phyloP scores from a whole-genome alignment of 1,140 invertebrate species.

The Palaemon carinicauda region DNA sequence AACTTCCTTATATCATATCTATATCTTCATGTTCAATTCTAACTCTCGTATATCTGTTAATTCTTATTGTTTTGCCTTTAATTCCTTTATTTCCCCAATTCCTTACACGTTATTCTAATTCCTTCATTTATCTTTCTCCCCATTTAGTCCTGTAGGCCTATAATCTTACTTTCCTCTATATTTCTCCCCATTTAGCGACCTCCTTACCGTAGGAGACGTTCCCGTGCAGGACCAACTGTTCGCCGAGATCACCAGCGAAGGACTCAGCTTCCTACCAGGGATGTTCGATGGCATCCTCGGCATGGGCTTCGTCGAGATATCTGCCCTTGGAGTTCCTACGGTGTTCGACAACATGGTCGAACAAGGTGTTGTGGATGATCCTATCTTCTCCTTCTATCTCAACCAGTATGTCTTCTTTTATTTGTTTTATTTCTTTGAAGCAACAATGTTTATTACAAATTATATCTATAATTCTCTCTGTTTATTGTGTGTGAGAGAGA shows the following conservation, averaged over 20 bases:
- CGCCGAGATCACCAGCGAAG: constrained; percentile 73
- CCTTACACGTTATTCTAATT: constrained; percentile 64
- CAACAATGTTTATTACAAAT: no score
- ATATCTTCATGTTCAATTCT: no score
- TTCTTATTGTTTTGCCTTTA: no score
- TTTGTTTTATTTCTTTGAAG: no score
- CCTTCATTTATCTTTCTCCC: constrained; percentile 28
- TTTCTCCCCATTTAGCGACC: constrained; percentile 66
- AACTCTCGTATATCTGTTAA: no score
- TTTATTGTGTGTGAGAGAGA: no score
- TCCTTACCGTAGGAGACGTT: constrained; percentile 62
- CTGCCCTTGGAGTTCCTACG: constrained; percentile 67
- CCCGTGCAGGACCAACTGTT: constrained; percentile 72
- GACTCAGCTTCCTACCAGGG: constrained; percentile 68
- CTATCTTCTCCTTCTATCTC: constrained; percentile 77
- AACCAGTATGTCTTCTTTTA: constrained; percentile 66
- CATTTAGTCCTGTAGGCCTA: no score
- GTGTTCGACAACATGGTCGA: constrained; percentile 74
- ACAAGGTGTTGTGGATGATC: constrained; percentile 69
- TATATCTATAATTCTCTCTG: no score
- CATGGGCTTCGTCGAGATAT: constrained; percentile 68
- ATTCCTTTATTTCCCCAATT: constrained; percentile 27
- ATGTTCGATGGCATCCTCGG: constrained; percentile 76
- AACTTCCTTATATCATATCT: no score
- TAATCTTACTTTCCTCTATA: background rate